Evolutionary conservation across 2,113 vertebrate species (phyloP).

Genomic region (Proterorhinus semilunaris): DNA sequence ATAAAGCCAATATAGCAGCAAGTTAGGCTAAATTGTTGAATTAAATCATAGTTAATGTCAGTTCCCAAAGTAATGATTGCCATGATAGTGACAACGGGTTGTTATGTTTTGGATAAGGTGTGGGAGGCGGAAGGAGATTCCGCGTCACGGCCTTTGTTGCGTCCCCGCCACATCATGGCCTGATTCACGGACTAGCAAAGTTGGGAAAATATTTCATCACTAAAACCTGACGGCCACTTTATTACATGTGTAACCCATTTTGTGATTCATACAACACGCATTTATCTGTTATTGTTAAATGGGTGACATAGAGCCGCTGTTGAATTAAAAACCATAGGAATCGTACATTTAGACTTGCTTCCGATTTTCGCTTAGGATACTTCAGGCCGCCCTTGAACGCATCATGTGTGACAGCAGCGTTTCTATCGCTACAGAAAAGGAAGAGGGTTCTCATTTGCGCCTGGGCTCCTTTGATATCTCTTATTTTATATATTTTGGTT

Average conservation of each 20-base stretch:
- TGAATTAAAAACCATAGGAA: neutral
- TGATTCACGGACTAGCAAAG: neutral
- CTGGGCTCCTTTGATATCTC: slow-evolving; percentile 36
- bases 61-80: neutral
- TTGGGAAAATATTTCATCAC: neutral
- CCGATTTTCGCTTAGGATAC: fast-evolving
- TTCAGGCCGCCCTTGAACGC: slow-evolving; percentile 41
- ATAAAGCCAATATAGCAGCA: no score
- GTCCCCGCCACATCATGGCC: slow-evolving; percentile 56
- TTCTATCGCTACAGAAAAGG: slow-evolving; percentile 15
- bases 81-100: neutral
- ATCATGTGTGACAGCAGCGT: slow-evolving; percentile 36
- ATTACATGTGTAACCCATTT: neutral
- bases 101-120: neutral
- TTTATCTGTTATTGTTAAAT: neutral
- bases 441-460: slow-evolving; percentile 26
- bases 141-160: slow-evolving; percentile 55
- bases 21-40: no score
- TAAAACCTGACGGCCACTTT: neutral
- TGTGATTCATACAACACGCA: neutral
- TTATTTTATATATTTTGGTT: neutral
- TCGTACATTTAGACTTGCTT: neutral
- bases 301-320: neutral
- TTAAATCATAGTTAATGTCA: no score
- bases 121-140: neutral